Percentiles rank a stretch among this genome's conserved stretches.
Evolutionary conservation across 2,797 vertebrate species (phyloP).

Genomic region (Pseudomugil gertrudae): DNA sequence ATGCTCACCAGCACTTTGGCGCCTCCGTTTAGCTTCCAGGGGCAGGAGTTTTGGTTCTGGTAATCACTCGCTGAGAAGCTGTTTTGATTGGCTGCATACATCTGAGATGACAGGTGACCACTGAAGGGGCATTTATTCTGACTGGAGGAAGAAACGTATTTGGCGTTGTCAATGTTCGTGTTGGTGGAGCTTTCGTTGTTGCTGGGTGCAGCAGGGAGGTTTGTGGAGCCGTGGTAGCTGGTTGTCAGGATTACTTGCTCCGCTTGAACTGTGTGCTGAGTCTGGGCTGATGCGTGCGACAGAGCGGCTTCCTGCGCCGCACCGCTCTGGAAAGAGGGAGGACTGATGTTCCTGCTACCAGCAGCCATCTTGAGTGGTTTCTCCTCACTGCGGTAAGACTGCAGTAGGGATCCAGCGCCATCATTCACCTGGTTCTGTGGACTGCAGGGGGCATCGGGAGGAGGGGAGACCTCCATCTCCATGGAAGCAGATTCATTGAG

Average conservation of each 20-base stretch:
- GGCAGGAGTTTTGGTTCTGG: constrained; percentile 74
- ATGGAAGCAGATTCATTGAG: constrained; percentile 81
- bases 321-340: constrained; percentile 59
- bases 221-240: constrained; percentile 59
- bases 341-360: constrained; percentile 50
- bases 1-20: constrained; percentile 83
- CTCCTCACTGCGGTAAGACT: constrained; percentile 77
- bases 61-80: constrained; percentile 48
- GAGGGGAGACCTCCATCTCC: constrained; percentile 76
- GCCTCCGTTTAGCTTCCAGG: constrained; percentile 80
- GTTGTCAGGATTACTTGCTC: constrained; percentile 58
- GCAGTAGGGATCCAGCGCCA: constrained; percentile 58
- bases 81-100: constrained; percentile 67
- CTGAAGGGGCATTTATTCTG: constrained; percentile 71
- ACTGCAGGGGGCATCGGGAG: constrained; percentile 68
- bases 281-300: constrained; percentile 29
- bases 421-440: constrained; percentile 70
- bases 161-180: constrained; percentile 63
- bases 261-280: constrained; percentile 52
- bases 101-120: constrained; percentile 54
- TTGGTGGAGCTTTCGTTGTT: constrained; percentile 56
- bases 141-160: constrained; percentile 71
- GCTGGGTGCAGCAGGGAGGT: constrained; percentile 49
- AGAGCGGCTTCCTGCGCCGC: constrained; percentile 53
- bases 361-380: constrained; percentile 73